Evolutionary conservation across 2,888 invertebrate species (phyloP).

Genomic region (Hypomecis atomaria): DNA sequence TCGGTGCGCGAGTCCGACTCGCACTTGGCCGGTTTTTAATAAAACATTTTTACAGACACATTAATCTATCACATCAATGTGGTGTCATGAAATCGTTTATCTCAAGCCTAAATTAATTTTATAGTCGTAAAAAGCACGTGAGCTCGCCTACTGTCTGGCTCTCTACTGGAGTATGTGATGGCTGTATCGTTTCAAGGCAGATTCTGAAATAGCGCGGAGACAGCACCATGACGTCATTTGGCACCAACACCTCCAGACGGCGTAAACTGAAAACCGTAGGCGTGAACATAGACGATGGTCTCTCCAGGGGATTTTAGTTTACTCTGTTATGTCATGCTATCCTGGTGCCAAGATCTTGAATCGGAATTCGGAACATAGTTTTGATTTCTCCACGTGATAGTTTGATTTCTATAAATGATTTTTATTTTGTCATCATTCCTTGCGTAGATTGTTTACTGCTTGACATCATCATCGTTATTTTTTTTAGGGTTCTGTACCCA

Average conservation of each 20-base stretch:
- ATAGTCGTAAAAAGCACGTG: constrained; percentile 1
- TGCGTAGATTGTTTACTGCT: too few species aligned
- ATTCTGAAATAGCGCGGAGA: constrained; percentile 53
- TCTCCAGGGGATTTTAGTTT: constrained; percentile 20
- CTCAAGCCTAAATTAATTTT: neutral
- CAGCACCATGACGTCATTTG: constrained; percentile 55
- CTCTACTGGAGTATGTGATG: constrained; percentile 45
- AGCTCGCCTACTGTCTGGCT: constrained; percentile 3
- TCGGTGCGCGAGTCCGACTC: too few species aligned
- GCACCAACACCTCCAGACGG: constrained; percentile 48
- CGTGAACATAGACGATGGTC: constrained; percentile 25
- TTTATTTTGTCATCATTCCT: too few species aligned
- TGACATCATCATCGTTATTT: too few species aligned
- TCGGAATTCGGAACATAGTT: neutral
- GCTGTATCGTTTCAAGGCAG: constrained; percentile 48
- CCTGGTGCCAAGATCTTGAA: constrained; percentile 17
- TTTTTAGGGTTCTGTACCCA: too few species aligned
- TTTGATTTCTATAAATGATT: too few species aligned
- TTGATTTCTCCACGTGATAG: neutral
- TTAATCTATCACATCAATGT: neutral
- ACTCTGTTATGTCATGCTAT: neutral
- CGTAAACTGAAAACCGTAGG: constrained; percentile 33
- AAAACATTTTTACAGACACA: too few species aligned
- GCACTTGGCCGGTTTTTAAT: too few species aligned
- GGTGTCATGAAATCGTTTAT: neutral